These are phyloP conservation scores for Bathynomus jamesi DNA, from an alignment of 1,140 invertebrate genomes.

Conservation along the genomic window DNA sequence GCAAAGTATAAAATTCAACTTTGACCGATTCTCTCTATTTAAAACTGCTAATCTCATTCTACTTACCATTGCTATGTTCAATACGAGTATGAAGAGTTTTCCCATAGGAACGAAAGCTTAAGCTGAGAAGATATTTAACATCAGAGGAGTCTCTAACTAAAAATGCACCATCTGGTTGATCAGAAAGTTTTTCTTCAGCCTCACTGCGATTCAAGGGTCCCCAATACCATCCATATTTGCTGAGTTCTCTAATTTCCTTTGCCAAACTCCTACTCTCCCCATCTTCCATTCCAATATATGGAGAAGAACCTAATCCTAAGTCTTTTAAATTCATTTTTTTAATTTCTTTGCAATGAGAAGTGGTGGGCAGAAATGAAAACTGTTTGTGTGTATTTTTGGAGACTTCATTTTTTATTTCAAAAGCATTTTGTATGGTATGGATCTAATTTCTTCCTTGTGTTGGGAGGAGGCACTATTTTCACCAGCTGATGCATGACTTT, in stretches of 20 bases:
- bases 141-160: conserved; percentile 67
- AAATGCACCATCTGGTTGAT: conserved; percentile 67
- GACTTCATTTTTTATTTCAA: neutral
- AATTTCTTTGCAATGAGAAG: neutral
- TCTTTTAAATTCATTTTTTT: neutral
- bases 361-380: neutral
- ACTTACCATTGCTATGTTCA: conserved; percentile 49
- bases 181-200: conserved; percentile 55
- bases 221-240: conserved; percentile 60
- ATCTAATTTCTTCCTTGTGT: no score
- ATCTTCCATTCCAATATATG: neutral
- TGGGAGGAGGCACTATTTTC: no score
- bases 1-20: no score
- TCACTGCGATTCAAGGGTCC: conserved; percentile 55
- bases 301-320: neutral
- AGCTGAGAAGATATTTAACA: conserved; percentile 57
- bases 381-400: neutral
- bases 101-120: conserved; percentile 66
- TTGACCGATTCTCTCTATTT: no score
- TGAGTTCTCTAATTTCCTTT: conserved; percentile 51
- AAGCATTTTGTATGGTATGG: no score
- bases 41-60: no score
- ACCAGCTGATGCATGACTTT: neutral
- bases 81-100: conserved; percentile 62
- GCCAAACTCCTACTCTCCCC: conserved; percentile 34